phyloP scores from a whole-genome alignment of 2,113 vertebrate genomes.

The Cryptomyrus ogoouensis region DNA sequence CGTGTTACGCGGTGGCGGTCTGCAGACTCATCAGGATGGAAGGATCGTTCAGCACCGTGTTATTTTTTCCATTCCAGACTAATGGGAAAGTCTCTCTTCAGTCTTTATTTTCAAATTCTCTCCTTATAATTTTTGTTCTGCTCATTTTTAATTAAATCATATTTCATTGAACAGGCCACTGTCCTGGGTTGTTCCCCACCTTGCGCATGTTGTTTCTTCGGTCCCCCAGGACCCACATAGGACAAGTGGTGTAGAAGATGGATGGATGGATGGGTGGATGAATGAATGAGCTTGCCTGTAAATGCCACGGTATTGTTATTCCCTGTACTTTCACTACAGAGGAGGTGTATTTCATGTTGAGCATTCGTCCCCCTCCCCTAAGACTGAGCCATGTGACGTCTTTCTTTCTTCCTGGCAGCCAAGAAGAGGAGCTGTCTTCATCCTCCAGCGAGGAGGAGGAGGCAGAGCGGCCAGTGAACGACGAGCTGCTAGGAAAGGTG shows the following conservation, averaged over 20 bases:
- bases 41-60: background rate
- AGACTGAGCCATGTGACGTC: background rate
- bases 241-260: background rate
- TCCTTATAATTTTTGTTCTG: background rate
- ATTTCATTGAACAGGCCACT: background rate
- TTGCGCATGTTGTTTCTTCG: background rate
- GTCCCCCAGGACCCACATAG: background rate
- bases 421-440: slow-evolving; percentile 92
- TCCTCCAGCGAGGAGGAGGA: slow-evolving; percentile 97
- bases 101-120: background rate
- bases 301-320: background rate
- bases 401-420: slow-evolving; percentile 55
- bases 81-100: background rate
- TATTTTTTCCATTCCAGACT: background rate
- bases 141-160: background rate
- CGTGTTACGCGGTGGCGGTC: no score
- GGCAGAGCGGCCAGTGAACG: slow-evolving; percentile 77
- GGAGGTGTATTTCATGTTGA: background rate
- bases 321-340: background rate
- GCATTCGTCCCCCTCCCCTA: background rate
- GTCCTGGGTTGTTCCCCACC: background rate
- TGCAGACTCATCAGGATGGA: no score
- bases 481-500: slow-evolving; percentile 89
- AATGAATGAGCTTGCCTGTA: background rate
- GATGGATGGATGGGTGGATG: background rate